Base-by-base conservation (phyloP, 2,888 invertebrate species). In the Lithophane leautieri region DNA sequence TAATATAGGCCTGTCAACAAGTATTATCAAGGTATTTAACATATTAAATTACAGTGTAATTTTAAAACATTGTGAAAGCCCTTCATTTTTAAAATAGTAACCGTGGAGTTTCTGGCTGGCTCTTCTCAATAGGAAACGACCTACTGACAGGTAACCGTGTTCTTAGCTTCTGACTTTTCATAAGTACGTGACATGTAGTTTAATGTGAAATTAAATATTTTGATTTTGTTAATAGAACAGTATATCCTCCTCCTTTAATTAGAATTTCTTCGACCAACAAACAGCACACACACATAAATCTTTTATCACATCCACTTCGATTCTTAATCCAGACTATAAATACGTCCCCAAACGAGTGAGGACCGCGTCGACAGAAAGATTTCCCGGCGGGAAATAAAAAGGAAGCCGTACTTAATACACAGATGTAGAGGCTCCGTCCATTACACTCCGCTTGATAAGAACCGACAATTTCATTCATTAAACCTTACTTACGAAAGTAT, bases 341-440 rank as follows among this genome's bases (percentile, higher is more conserved):
- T 89, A 74, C 42, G 56, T 56, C 42, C 63, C 61, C 72, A 80
- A 85, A 83, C 81, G 84, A 78, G 83, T 80, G 68, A 75, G 78
- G 73, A 79, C 75, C 73, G 83, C 85, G 88, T 83, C 83, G 78
- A 85, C 79, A 84, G 72, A 89, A 87, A 89, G 85, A 89, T 86
- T 88, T 89, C 87, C 86, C 87, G 83, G 62, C 79, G 89, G 89
- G 75, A 85, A 86, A 89, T 88, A 85, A 86, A 89, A 87, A 82
- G 81, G 79, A 77, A 68, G 76, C 75, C 76, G 78, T 65, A 82
- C 81, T 86, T 85, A 85, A 80, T 85, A 87, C 87, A 82, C 76
- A 82, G 81, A 83, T 80, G 78, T 86, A 81, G 76, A 68, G 70
- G 34, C 73, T 77, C 67, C 73, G 79, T 77, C 80, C 83, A 83